Evolutionary conservation across 2,888 invertebrate species (phyloP).

Genomic region (Conomelus anceps): DNA sequence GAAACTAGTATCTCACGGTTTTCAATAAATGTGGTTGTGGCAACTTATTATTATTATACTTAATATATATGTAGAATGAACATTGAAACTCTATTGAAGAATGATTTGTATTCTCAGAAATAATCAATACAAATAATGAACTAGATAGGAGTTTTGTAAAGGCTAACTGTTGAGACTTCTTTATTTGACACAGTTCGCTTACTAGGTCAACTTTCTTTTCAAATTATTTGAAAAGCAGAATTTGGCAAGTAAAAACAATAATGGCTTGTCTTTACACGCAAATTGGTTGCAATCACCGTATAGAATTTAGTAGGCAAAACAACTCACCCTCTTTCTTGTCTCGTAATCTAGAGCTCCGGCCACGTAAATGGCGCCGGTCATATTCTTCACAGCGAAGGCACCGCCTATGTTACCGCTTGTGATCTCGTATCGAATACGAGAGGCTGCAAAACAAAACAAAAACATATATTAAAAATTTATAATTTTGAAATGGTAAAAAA

Average conservation of each 20-base stretch:
- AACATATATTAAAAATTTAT: conserved; percentile 10
- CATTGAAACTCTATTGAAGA: no score
- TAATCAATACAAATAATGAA: no score
- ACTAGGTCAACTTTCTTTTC: not conserved
- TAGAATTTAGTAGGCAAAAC: not conserved
- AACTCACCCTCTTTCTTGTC: conserved; percentile 87
- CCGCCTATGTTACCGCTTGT: conserved; percentile 98
- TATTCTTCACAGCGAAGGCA: conserved; percentile 95
- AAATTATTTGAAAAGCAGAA: no score
- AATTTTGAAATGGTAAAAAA: no score
- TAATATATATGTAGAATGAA: no score
- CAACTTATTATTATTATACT: no score
- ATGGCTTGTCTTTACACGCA: not conserved
- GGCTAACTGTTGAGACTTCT: no score
- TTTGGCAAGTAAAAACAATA: no score
- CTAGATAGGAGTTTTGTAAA: no score
- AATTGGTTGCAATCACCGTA: not conserved
- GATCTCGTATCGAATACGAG: conserved; percentile 98
- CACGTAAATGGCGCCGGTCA: conserved; percentile 97
- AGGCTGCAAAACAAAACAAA: conserved; percentile 57
- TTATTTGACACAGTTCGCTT: not conserved
- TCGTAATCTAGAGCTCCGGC: conserved; percentile 96
- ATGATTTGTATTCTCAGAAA: no score
- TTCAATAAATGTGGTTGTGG: no score
- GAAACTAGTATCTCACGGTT: no score